A percentile compares a stretch with the other conserved stretches of the same genome.
Conservation (phyloP, 1,140 invertebrate species). For the Atta texana region DNA sequence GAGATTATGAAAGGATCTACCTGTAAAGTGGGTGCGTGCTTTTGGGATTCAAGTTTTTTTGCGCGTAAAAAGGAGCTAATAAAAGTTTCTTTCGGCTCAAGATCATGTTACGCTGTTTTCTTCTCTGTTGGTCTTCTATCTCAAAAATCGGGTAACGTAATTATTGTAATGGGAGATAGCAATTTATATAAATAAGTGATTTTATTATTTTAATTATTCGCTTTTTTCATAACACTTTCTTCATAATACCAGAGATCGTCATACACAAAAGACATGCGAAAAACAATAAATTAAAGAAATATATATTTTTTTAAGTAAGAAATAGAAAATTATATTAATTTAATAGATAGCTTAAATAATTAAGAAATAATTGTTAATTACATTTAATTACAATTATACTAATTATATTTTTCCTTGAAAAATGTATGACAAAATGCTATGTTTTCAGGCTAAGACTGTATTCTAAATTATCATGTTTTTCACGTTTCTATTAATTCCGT, state of each 20-base stretch:
- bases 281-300: neutral
- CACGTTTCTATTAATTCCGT: constrained; percentile 28
- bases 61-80: constrained; percentile 9
- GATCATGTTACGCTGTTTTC: constrained; percentile 39
- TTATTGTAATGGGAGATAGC: neutral
- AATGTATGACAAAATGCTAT: neutral
- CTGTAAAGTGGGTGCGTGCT: constrained; percentile 31
- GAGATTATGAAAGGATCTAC: constrained; percentile 38
- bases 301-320: neutral
- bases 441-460: neutral
- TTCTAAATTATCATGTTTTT: neutral
- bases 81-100: constrained; percentile 35
- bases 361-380: neutral
- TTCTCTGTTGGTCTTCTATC: neutral
- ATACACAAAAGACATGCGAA: neutral
- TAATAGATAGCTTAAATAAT: neutral
- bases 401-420: neutral
- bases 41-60: constrained; percentile 35
- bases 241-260: neutral
- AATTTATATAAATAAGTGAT: neutral
- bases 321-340: neutral
- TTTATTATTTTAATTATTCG: neutral
- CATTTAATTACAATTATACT: neutral
- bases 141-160: neutral
- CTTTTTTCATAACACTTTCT: neutral